Base-by-base conservation (phyloP, 37 sponge, comb jelly and placozoan genomes). In the Eunapius fragilis region DNA sequence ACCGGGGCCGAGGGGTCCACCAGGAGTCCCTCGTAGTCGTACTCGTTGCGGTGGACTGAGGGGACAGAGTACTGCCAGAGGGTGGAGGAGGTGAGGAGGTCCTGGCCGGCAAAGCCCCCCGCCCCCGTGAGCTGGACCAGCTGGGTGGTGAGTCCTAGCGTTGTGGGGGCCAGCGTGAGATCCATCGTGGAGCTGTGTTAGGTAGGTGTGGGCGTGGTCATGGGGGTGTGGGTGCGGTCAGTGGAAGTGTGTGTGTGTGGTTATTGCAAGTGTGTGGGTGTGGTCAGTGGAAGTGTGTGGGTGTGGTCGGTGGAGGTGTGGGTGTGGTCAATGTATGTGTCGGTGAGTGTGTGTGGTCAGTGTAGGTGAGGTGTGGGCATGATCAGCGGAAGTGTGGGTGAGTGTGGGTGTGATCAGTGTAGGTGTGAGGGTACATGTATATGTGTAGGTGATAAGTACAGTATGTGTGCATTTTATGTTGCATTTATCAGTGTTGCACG, bases 1-100 rank as follows among this genome's bases (percentile, higher is more conserved):
- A 71, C 27, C 0, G 94, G 94, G 17, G 88, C 75, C 10, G 94
- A 73, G 28, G 31, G 48, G 49, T 94, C 94, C 67, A 58, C 69
- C 30, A 80, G 71, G n/a, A 48, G 24, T 0, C 87, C 88, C 19
- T 75, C 28, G 30, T 90, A 87, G 25, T 80, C 37, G 47, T 85
- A 94, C 83, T 94, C 91, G 27, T 90, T 73, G 5, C 83, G 85
- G 67, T 87, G 70, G 50, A 94, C 70, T 11, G 87, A 76, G 67
- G 94, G 94, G n/a, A 94, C 81, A 0, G 70, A 81, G 80, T 94
- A 94, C 24, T 76, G 58, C 91, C 91, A 90, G 13, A 81, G 86
- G 31, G 77, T 83, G 17, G 80, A 34, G 27, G 83, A 76, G 67
- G 87, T 71, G 19, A 90, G 82, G 31, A 85, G 47, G n/a, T 94